Evolutionary conservation across 2,888 invertebrate genomes (phyloP).

Genomic region (Callosobruchus maculatus): DNA sequence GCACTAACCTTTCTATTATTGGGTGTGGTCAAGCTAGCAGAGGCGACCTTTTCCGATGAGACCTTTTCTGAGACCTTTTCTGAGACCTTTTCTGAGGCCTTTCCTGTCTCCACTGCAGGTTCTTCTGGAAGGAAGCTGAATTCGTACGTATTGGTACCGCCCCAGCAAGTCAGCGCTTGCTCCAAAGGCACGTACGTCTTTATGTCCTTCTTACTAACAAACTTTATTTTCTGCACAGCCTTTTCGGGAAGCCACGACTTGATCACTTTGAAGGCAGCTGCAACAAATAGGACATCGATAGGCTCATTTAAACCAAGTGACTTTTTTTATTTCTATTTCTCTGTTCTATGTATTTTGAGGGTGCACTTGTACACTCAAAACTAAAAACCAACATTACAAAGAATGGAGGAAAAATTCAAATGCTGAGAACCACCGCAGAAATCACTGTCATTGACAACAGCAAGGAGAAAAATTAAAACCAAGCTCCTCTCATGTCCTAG

Average conservation of each 20-base stretch:
- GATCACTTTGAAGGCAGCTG: slow-evolving; percentile 87
- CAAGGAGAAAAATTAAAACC: too few relatives aligned
- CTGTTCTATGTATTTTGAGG: too few relatives aligned
- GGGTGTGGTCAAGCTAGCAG: neutral
- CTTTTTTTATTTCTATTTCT: too few relatives aligned
- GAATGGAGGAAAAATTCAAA: too few relatives aligned
- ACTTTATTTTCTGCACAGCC: slow-evolving; percentile 84
- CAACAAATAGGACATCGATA: too few relatives aligned
- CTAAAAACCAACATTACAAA: too few relatives aligned
- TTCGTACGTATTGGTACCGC: slow-evolving; percentile 70
- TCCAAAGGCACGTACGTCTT: slow-evolving; percentile 71
- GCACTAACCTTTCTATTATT: slow-evolving; percentile 31
- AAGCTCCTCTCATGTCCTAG: too few relatives aligned
- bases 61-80: too few relatives aligned
- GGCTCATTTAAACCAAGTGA: neutral
- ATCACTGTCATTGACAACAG: too few relatives aligned
- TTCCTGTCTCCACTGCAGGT: slow-evolving; percentile 4
- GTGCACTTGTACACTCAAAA: too few relatives aligned
- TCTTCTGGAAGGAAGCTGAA: slow-evolving; percentile 60
- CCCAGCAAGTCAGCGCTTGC: slow-evolving; percentile 76
- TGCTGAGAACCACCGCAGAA: too few relatives aligned
- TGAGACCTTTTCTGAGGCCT: neutral
- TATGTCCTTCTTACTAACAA: slow-evolving; percentile 71
- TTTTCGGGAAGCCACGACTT: slow-evolving; percentile 83
- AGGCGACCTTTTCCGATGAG: too few relatives aligned